phyloP scores from a whole-genome alignment of 2,797 vertebrate genomes.

The Tragelaphus oryx region DNA sequence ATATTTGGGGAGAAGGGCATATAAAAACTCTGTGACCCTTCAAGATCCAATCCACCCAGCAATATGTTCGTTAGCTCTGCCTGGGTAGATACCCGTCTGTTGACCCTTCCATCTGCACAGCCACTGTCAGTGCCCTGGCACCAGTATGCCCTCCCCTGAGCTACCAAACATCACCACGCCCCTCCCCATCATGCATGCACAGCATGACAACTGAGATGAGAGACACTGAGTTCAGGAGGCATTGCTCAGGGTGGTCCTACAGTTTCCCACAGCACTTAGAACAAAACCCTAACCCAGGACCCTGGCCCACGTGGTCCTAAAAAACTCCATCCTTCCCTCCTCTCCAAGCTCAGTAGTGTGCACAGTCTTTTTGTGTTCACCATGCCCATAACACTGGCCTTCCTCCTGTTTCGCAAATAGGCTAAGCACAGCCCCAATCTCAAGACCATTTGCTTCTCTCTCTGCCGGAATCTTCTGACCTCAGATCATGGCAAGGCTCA shows the following conservation, averaged over 20 bases:
- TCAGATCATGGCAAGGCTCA: background rate
- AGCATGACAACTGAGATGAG: background rate
- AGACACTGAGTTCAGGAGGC: background rate
- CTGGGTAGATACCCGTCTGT: background rate
- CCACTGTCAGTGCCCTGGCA: too few species aligned
- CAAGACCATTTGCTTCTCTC: background rate
- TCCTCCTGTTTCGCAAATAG: background rate
- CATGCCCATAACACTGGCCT: background rate
- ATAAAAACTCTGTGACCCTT: background rate
- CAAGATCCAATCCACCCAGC: too few species aligned
- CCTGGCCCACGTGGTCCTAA: background rate
- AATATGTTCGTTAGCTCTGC: too few species aligned
- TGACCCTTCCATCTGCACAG: background rate
- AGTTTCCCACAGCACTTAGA: background rate
- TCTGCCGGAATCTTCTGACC: background rate
- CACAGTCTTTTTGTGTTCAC: background rate
- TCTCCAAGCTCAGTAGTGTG: background rate
- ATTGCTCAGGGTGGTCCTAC: background rate
- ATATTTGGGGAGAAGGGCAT: too few species aligned
- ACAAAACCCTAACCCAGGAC: background rate
- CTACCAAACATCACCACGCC: background rate
- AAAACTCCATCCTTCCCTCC: background rate
- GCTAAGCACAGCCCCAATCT: background rate
- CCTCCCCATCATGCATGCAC: rapidly evolving
- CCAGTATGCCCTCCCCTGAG: background rate